phyloP scores from a whole-genome alignment of 2,888 invertebrate genomes.

The Tetropium fuscum region DNA sequence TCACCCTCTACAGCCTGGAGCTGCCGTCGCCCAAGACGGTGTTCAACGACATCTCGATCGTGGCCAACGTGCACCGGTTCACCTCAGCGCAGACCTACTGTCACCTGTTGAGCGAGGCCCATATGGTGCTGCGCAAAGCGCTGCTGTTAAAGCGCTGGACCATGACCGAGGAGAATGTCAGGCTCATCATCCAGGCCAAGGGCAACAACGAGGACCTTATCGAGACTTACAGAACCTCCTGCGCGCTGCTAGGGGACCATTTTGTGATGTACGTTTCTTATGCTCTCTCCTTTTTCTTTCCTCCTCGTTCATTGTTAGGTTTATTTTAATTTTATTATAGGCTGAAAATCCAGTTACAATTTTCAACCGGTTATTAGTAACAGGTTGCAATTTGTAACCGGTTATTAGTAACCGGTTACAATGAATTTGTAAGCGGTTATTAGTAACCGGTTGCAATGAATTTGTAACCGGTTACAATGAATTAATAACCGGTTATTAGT shows the following conservation, averaged over 20 bases:
- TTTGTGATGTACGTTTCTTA: slow-evolving; percentile 65
- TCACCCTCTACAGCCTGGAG: slow-evolving; percentile 81
- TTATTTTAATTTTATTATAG: neutral
- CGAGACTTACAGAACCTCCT: slow-evolving; percentile 68
- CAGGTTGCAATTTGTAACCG: too few relatives aligned
- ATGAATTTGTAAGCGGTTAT: too few relatives aligned
- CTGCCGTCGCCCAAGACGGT: slow-evolving; percentile 74
- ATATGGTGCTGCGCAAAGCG: slow-evolving; percentile 72
- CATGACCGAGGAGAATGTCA: slow-evolving; percentile 59
- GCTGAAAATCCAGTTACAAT: too few relatives aligned
- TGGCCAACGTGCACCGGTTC: slow-evolving; percentile 74
- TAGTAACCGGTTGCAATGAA: too few relatives aligned
- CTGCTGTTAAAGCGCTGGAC: slow-evolving; percentile 62
- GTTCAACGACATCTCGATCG: slow-evolving; percentile 77
- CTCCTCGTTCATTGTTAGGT: too few relatives aligned
- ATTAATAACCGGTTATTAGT: too few relatives aligned
- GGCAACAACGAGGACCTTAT: slow-evolving; percentile 63
- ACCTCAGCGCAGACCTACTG: slow-evolving; percentile 77
- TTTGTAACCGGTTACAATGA: too few relatives aligned
- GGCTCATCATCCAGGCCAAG: slow-evolving; percentile 50
- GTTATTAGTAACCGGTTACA: too few relatives aligned
- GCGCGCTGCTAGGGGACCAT: slow-evolving; percentile 71
- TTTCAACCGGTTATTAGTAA: too few relatives aligned
- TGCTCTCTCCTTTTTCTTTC: neutral
- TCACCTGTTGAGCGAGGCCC: slow-evolving; percentile 80